Evolutionary conservation across 2,113 vertebrate species (phyloP).

Genomic region (Solenodon paradoxus): DNA sequence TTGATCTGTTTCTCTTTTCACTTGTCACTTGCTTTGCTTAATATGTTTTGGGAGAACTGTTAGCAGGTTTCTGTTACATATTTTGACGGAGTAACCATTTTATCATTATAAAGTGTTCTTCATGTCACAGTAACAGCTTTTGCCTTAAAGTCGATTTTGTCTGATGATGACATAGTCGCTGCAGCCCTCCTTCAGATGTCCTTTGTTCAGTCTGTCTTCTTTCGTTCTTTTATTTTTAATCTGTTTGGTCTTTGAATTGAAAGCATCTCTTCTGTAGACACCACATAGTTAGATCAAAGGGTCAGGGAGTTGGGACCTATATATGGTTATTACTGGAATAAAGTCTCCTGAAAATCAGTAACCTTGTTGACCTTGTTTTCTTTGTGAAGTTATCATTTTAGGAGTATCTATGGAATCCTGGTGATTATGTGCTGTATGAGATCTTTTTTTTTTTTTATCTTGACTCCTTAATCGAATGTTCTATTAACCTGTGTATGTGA

Average conservation of each 20-base stretch:
- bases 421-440: not conserved
- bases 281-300: not conserved
- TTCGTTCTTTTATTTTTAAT: not conserved
- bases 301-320: not conserved
- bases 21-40: not conserved
- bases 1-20: not conserved
- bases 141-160: not conserved
- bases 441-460: not conserved
- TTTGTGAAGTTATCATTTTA: not conserved
- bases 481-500: not conserved
- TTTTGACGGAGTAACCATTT: not conserved
- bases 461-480: not conserved
- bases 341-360: not conserved
- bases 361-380: not conserved
- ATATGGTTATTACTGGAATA: not conserved
- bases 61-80: not conserved
- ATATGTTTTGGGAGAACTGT: not conserved
- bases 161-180: not conserved
- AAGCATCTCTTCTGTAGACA: not conserved
- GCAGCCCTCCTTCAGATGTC: not conserved
- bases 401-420: not conserved
- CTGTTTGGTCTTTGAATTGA: not conserved
- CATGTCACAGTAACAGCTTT: not conserved
- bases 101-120: not conserved
- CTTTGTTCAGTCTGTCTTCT: not conserved